Conservation (phyloP, 2,888 invertebrate genomes). For the Apotomis betuletana region DNA sequence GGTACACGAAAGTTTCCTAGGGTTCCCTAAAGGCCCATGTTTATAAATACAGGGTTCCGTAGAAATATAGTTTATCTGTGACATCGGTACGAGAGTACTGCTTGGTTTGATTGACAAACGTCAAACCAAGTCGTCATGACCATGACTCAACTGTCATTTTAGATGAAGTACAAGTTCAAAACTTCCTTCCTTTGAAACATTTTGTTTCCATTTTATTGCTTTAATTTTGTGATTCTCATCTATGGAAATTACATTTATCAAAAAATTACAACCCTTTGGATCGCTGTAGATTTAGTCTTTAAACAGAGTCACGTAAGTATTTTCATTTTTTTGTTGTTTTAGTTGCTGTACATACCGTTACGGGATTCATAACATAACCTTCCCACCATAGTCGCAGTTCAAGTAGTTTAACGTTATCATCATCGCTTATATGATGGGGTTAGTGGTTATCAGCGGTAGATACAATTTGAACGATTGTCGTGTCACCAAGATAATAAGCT, state of each 20-base stretch:
- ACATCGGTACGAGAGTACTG: neutral
- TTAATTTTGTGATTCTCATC: neutral
- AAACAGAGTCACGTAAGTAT: constrained; percentile 20
- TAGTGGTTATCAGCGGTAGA: neutral
- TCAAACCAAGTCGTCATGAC: neutral
- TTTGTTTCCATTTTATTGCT: neutral
- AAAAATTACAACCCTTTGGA: neutral
- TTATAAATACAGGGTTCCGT: too few species aligned
- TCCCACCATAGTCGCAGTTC: neutral
- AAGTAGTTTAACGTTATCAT: neutral
- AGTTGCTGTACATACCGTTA: constrained; percentile 10
- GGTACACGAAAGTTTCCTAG: too few species aligned
- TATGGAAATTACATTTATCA: neutral
- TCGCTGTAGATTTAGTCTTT: neutral
- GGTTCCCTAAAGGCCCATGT: too few species aligned
- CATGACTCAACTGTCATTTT: neutral
- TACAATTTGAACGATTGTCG: neutral
- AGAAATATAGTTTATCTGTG: neutral
- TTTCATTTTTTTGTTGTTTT: constrained; percentile 10
- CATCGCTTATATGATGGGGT: neutral
- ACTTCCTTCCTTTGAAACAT: neutral
- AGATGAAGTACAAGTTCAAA: neutral
- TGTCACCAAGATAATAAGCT: too few species aligned
- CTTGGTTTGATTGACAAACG: neutral
- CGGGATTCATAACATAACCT: constrained; percentile 28